These are phyloP conservation scores for Eutolmus rufibarbis DNA, from an alignment of 2,888 invertebrate species.

Conservation along the genomic window DNA sequence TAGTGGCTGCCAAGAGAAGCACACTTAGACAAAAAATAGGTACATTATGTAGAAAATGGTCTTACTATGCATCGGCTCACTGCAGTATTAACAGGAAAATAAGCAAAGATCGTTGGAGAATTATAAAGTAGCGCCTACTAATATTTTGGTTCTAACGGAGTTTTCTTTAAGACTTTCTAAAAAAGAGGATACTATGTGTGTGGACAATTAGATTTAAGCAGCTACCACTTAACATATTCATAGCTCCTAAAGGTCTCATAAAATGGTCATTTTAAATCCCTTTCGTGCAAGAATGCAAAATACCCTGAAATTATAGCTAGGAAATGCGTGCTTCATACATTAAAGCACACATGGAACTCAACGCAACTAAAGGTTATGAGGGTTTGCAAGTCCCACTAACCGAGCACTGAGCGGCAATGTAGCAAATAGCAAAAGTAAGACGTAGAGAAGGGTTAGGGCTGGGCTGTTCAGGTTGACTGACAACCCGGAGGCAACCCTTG, in stretches of 20 bases:
- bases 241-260: background rate
- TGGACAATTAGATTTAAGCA: background rate
- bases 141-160: too few species aligned
- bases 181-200: background rate
- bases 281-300: background rate
- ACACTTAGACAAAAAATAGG: too few species aligned
- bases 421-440: background rate
- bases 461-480: background rate
- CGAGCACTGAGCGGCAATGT: background rate
- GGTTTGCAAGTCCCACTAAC: background rate
- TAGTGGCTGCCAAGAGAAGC: too few species aligned
- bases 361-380: background rate
- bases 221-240: background rate
- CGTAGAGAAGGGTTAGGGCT: background rate
- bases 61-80: too few species aligned
- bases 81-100: too few species aligned
- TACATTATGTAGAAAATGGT: too few species aligned
- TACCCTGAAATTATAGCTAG: background rate
- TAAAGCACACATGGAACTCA: background rate
- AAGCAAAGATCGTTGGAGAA: too few species aligned
- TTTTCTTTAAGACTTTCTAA: background rate
- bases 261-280: background rate
- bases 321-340: background rate
- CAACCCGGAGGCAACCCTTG: background rate
- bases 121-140: too few species aligned